Evolutionary conservation across 1,140 invertebrate genomes (phyloP).

Genomic region (Halyomorpha halys): DNA sequence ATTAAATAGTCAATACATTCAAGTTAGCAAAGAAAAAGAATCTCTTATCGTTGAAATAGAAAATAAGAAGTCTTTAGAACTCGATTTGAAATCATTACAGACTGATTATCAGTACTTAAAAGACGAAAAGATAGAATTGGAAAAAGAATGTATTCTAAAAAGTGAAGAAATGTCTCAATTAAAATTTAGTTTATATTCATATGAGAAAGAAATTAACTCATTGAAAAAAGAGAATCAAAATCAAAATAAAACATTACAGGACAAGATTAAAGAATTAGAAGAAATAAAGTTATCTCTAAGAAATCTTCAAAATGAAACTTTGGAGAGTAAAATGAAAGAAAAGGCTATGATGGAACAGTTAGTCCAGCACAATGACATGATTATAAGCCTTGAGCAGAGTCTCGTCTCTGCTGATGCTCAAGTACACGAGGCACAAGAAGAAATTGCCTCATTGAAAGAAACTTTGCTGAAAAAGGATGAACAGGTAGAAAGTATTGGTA

Average conservation of each 20-base stretch:
- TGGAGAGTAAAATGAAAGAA: neutral
- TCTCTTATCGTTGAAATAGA: neutral
- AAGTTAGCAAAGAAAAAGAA: conserved; percentile 9
- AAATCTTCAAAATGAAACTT: neutral
- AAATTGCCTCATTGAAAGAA: neutral
- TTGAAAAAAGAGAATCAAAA: neutral
- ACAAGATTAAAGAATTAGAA: neutral
- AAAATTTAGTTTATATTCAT: neutral
- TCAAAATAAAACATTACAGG: neutral
- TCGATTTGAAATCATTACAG: neutral
- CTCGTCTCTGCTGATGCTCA: neutral
- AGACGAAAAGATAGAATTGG: neutral
- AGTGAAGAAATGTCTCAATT: neutral
- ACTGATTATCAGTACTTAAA: neutral
- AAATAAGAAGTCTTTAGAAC: neutral
- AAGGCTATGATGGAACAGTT: neutral
- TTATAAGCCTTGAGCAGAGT: neutral
- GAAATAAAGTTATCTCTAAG: too few species aligned
- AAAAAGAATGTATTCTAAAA: neutral
- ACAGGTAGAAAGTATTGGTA: neutral
- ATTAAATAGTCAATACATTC: conserved; percentile 7
- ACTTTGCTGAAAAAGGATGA: neutral
- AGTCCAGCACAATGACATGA: neutral
- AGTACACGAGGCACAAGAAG: neutral
- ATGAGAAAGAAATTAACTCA: neutral